Evolutionary conservation across 1,140 invertebrate species (phyloP), one percentile per base, ranked within the genome.

Genomic region (Drosophila persimilis): DNA sequence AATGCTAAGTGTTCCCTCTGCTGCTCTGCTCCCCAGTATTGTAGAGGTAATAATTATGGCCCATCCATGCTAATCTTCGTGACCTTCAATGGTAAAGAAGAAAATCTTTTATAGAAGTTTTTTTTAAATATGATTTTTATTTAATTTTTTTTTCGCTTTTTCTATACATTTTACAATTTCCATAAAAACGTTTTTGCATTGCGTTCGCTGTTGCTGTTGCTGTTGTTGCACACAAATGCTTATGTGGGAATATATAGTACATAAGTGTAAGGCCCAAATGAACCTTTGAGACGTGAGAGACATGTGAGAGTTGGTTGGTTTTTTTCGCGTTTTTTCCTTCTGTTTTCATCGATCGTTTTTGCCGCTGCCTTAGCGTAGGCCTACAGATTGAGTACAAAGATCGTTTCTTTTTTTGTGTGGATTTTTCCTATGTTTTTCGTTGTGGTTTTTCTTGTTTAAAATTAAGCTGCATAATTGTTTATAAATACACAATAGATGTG

Each of bases 391-490:
- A 77, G 64, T 77, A 70, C 57, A 78, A 62, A 73, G 51, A 60
- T 70, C 64, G 57, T 75, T 70, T 60, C 48, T 72, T 55, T 72
- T 62, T 76, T 62, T 78, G 26, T 60, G 35, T 50, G 47, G 47
- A 74, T 77, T 72, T 81, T 73, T 73, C 54, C 63, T 67, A 43
- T 57, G 73, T 71, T 86, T 77, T 73, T 73, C 24, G 24, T 26
- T 26, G 24, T 26, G 24, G 24, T 26, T 26, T 61, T 61, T 60
- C 53, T 64, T 64, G 52, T 80, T 74, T 89, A 86, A 77, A 86
- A 86, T 88, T 89, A 88, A 85, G 81, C 80, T 89, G 85, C 86
- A 89, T 81, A 89, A 80, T 78, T 89, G 73, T 85, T 89, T 80
- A 89, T 89, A 89, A 89, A 89, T 89, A 81, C 73, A 89, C 80